phyloP scores from a whole-genome alignment of 2,797 vertebrate species.

The Channallabes apus region DNA sequence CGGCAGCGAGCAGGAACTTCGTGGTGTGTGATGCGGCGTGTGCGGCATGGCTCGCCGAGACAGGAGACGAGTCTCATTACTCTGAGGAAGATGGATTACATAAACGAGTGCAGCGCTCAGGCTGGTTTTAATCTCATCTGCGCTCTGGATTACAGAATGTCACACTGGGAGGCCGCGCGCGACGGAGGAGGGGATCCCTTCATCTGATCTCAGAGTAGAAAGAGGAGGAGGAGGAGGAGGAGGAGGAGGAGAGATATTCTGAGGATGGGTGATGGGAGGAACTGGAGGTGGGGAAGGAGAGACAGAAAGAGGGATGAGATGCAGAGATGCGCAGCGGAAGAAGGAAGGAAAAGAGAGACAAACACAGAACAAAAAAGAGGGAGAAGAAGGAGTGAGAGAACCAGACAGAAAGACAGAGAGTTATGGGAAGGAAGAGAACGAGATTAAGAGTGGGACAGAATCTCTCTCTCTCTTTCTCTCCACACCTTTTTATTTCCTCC shows the following conservation, averaged over 20 bases:
- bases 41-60: background rate
- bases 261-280: background rate
- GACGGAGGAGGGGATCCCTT: background rate
- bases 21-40: no score
- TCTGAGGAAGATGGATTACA: conserved; percentile 2
- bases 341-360: no score
- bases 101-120: background rate
- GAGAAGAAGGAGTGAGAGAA: no score
- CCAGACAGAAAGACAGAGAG: no score
- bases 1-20: background rate
- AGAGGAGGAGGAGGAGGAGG: background rate
- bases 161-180: background rate
- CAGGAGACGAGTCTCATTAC: background rate
- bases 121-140: conserved; percentile 10
- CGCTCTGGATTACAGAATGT: background rate
- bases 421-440: no score
- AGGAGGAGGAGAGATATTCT: background rate
- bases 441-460: no score
- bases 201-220: background rate
- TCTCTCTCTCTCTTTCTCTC: no score
- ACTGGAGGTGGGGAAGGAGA: background rate
- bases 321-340: background rate
- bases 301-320: background rate
- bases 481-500: no score
- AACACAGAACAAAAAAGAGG: no score